Base-by-base conservation (phyloP, 2,113 vertebrate species). In the Paratilapia polleni region DNA sequence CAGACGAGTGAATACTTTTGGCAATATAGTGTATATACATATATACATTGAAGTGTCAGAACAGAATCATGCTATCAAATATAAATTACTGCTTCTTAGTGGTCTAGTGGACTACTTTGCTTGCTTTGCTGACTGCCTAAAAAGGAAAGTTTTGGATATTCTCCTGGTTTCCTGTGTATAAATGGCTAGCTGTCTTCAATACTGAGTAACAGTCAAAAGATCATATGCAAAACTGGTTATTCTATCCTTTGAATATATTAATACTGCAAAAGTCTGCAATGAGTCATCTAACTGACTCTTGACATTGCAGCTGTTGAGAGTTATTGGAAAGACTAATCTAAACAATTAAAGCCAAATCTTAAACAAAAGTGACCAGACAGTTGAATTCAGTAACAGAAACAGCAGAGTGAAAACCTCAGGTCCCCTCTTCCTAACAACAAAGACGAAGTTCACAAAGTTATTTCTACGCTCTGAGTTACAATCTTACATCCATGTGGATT, bases 401-500 rank as follows among this genome's bases (percentile, higher is more conserved):
- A 52, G 68, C 68, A 34, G 47, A n/a, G 26, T n/a, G 52, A 14
- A n/a, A 89, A 78, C 66, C 54, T 24, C 22, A 77, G 12, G 68
- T 83, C 59, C 77, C 26, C 47, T 17, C 58, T 66, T 58, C 49
- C 70, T 52, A 4, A 20, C 64, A 66, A 62, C 36, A 83, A 70
- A 82, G 28, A 58, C 4, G 2, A 62, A 88, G 84, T 91, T 89
- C 78, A 79, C 57, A 70, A 79, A 80, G 61, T 89, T 89, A 28
- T 73, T 79, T 86, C 76, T 73, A 8, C 31, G 12, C 86, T 92
- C 49, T 36, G 80, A 91, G 86, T 90, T 91, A 57, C 87, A 86
- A 68, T 66, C 79, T 84, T 20, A 6, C 89, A 86, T 91, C 93
- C 81, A 4, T 91, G 91, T 91, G 87, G 91, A 90, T 87, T 92